A percentile compares a stretch with the other conserved stretches of the same genome.
Evolutionary conservation across 1,140 invertebrate genomes (phyloP).

Genomic region (Stenopsyche tienmushanensis): DNA sequence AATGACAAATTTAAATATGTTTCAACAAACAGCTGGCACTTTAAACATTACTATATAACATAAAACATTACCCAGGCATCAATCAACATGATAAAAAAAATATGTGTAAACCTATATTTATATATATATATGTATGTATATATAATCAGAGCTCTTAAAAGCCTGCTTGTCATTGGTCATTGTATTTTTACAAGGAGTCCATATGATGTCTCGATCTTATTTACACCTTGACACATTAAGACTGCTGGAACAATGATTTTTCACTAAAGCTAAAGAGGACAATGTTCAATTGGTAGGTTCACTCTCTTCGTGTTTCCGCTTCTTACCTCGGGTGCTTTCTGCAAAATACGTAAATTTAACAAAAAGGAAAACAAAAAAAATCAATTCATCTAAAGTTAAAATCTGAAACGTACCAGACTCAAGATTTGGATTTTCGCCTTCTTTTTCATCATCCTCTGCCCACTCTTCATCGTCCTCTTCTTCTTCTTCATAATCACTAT

Average conservation of each 20-base stretch:
- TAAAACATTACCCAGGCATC: conserved; percentile 37
- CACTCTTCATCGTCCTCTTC: conserved; percentile 66
- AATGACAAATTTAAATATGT: conserved; percentile 39
- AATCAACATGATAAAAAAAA: conserved; percentile 40
- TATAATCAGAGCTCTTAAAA: conserved; percentile 24
- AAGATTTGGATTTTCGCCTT: conserved; percentile 41
- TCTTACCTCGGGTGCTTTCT: conserved; percentile 57
- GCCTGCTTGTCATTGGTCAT: conserved; percentile 33
- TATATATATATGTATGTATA: conserved; percentile 35
- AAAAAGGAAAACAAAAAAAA: conserved; percentile 10
- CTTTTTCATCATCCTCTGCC: conserved; percentile 57
- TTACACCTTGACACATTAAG: conserved; percentile 33
- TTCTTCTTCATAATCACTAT: conserved; percentile 57
- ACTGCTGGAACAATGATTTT: conserved; percentile 38
- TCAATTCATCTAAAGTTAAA: background rate
- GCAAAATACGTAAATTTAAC: conserved; percentile 28
- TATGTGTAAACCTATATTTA: conserved; percentile 14
- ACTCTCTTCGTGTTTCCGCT: conserved; percentile 54
- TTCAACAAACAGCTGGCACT: conserved; percentile 41
- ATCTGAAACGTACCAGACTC: conserved; percentile 31
- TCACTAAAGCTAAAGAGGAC: conserved; percentile 24
- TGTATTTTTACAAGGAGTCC: conserved; percentile 23
- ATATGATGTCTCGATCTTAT: conserved; percentile 18
- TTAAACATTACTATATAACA: conserved; percentile 33
- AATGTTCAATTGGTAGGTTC: conserved; percentile 52